Evolutionary conservation across 2,888 invertebrate genomes (phyloP).

Genomic region (Coenonympha arcania): DNA sequence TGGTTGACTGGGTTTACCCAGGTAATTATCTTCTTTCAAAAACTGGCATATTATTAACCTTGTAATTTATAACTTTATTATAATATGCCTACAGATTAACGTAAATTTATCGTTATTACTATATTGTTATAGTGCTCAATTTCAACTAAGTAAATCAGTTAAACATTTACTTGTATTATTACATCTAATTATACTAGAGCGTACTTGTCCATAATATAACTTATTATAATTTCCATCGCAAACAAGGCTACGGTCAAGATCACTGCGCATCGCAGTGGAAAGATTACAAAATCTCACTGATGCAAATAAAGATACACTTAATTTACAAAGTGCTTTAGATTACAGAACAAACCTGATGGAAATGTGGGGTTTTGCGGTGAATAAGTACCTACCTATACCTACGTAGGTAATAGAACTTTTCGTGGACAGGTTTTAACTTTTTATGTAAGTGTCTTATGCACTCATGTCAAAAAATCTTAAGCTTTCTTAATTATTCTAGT

Average conservation of each 20-base stretch:
- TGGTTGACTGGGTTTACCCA: no score
- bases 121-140: not conserved
- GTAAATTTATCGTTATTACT: not conserved
- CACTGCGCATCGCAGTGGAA: slow-evolving; percentile 10
- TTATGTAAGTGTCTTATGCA: no score
- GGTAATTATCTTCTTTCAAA: not conserved
- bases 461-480: no score
- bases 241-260: slow-evolving; percentile 12
- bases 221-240: slow-evolving; percentile 12
- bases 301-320: slow-evolving; percentile 14
- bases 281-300: slow-evolving; percentile 15
- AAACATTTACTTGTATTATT: not conserved
- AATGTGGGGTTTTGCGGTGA: not conserved
- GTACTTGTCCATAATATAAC: not conserved
- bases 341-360: not conserved
- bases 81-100: no score
- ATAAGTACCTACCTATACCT: not conserved
- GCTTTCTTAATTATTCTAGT: no score
- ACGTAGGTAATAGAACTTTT: not conserved
- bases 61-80: not conserved
- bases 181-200: not conserved
- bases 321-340: slow-evolving; percentile 11
- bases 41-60: not conserved
- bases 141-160: not conserved
- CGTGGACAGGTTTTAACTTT: not conserved